These are phyloP conservation scores for Gallirallus australis DNA, from an alignment of 2,797 vertebrate genomes.

Conservation along the genomic window DNA sequence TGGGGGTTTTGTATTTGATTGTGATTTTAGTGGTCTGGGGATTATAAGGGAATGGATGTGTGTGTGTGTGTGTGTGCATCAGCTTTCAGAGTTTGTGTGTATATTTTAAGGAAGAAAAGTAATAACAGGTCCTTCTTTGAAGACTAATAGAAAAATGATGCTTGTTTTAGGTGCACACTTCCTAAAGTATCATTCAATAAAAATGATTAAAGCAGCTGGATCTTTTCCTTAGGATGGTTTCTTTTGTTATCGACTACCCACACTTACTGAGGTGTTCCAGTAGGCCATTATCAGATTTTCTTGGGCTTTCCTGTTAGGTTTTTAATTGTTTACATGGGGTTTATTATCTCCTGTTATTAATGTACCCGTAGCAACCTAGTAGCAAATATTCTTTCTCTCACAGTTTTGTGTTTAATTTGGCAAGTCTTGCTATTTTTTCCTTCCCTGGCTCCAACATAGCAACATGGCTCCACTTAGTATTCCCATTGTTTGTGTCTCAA, in stretches of 20 bases:
- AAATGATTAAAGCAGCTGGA: not conserved
- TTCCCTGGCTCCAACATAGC: conserved; percentile 70
- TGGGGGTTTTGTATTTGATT: not conserved
- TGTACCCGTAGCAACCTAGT: conserved; percentile 61
- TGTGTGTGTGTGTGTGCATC: not conserved
- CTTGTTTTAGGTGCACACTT: not conserved
- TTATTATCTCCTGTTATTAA: conserved; percentile 69
- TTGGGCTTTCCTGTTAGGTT: conserved; percentile 22
- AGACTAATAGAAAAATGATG: not conserved
- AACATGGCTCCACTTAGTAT: conserved; percentile 72
- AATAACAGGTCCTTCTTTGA: not conserved
- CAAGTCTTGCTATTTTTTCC: conserved; percentile 69
- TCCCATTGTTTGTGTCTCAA: conserved; percentile 74
- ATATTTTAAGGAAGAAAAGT: not conserved
- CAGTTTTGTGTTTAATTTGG: conserved; percentile 69
- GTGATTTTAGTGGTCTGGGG: not conserved
- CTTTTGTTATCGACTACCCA: not conserved
- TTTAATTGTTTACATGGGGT: conserved; percentile 61
- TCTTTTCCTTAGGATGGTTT: conserved; percentile 3
- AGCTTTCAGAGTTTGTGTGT: not conserved
- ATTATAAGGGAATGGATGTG: not conserved
- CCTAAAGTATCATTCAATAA: not conserved
- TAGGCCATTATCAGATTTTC: conserved; percentile 44
- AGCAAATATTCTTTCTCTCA: conserved; percentile 67
- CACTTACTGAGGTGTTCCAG: conserved; percentile 19